Evolutionary conservation across 2,113 vertebrate genomes (phyloP), one percentile per base, ranked within the genome.

Genomic region (Saccopteryx bilineata): DNA sequence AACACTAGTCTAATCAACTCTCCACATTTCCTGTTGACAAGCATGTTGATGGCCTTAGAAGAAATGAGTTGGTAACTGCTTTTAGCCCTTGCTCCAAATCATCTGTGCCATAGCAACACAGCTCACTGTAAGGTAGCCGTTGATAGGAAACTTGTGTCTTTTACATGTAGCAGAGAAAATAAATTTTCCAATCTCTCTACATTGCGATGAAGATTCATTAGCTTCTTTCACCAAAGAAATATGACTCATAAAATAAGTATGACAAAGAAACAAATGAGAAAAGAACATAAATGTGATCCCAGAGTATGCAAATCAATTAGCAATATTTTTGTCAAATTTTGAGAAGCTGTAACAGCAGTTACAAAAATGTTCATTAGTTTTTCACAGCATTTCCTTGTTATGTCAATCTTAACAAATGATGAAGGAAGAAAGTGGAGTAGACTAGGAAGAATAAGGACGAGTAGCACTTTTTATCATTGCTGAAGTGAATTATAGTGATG

Each of bases 31-130:
- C 48, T 72, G 58, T 93, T 80, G 80, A 89, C 31, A 28, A 87
- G 23, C 24, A 63, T 93, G 85, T 89, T 33, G 19, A n/a, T 50
- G 24, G 60, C 33, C 65, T 79, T 93, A 33, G 65, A 71, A 92
- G 12, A 87, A 93, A 92, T 66, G 24, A 94, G 39, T 60, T 19
- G 24, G 52, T 61, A 95, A 61, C 17, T 91, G 31, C 83, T 93
- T 96, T 65, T 89, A 97, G 48, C 33, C 12, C 10, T 84, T 93
- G 31, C 10, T 87, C 71, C 54, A 93, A 84, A 71, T 96, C 46
- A 80, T 60, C 74, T 61, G 24, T 60, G 23, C 10, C 39, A 87
- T 9, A 83, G n/a, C 60, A 95, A 63, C 63, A n/a, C 7, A 79
- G 90, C 33, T 89, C 79, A 90, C 5, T 81, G 7, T 60, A 52